A percentile compares a stretch with the other conserved stretches of the same genome.
phyloP scores from a whole-genome alignment of 2,113 vertebrate genomes.

The Anarrhichthys ocellatus region DNA sequence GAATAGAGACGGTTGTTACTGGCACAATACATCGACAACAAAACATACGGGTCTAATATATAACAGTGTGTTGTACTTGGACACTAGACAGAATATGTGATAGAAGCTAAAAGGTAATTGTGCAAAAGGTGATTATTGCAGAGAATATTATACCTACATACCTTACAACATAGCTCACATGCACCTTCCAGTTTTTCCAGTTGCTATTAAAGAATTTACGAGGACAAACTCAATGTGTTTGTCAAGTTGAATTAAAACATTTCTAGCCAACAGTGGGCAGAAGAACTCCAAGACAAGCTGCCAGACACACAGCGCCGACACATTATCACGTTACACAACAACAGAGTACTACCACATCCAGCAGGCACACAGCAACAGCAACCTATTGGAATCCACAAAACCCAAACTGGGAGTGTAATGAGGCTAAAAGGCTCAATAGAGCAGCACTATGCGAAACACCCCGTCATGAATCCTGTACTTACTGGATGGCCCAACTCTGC shows the following conservation, averaged over 20 bases:
- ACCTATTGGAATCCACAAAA: constrained; percentile 7
- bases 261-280: background rate
- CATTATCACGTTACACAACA: constrained; percentile 11
- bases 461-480: background rate
- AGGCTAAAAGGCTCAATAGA: constrained; percentile 2
- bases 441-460: background rate
- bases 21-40: constrained; percentile 10
- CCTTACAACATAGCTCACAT: background rate
- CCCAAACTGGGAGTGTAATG: constrained; percentile 23
- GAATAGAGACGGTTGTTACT: constrained; percentile 24
- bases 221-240: background rate
- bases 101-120: background rate
- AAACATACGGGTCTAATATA: constrained; percentile 4
- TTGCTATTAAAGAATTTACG: background rate
- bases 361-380: background rate
- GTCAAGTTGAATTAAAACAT: background rate
- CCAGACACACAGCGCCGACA: constrained; percentile 6
- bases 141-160: background rate
- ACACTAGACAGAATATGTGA: background rate
- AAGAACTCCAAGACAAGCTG: background rate
- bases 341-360: background rate
- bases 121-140: background rate
- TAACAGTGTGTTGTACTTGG: background rate
- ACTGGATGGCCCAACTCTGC: background rate
- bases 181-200: background rate